Conservation (phyloP, 2,888 invertebrate species). For the Drosophila mimica region DNA sequence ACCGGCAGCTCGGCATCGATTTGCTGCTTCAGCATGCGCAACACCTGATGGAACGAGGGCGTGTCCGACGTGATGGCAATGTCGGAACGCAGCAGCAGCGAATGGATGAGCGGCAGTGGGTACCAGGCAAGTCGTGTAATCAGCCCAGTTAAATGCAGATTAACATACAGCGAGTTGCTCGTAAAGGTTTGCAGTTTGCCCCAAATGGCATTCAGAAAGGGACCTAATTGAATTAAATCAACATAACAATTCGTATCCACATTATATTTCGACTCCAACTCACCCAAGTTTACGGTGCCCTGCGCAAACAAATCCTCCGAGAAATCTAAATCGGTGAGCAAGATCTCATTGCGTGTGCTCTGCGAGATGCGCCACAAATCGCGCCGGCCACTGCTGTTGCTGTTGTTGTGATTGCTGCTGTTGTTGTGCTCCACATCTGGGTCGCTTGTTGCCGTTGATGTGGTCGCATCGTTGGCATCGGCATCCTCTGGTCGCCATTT, state of each 20-base stretch:
- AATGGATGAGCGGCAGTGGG: conserved; percentile 94
- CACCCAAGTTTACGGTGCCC: conserved; percentile 85
- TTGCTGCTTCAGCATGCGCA: conserved; percentile 93
- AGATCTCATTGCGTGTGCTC: conserved; percentile 78
- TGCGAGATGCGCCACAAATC: conserved; percentile 83
- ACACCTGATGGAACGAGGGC: conserved; percentile 95
- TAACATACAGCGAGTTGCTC: conserved; percentile 93
- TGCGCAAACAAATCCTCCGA: conserved; percentile 85
- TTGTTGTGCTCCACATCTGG: conserved; percentile 76
- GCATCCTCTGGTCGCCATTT: conserved; percentile 86
- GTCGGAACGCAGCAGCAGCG: conserved; percentile 94
- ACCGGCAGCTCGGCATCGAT: conserved; percentile 91
- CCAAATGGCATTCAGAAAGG: conserved; percentile 92
- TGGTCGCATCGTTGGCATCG: conserved; percentile 54
- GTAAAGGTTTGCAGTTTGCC: conserved; percentile 93
- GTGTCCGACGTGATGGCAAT: conserved; percentile 95
- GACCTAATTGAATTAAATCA: conserved; percentile 86
- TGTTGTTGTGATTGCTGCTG: conserved; percentile 35
- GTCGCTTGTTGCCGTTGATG: conserved; percentile 45
- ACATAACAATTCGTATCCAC: neutral
- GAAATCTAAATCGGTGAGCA: conserved; percentile 84
- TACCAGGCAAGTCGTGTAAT: conserved; percentile 94
- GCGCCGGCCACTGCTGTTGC: conserved; percentile 46
- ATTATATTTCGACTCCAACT: neutral
- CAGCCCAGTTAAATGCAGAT: conserved; percentile 94